Base-by-base conservation (phyloP, 2,888 invertebrate genomes). In the Pandemis cinnamomeana region DNA sequence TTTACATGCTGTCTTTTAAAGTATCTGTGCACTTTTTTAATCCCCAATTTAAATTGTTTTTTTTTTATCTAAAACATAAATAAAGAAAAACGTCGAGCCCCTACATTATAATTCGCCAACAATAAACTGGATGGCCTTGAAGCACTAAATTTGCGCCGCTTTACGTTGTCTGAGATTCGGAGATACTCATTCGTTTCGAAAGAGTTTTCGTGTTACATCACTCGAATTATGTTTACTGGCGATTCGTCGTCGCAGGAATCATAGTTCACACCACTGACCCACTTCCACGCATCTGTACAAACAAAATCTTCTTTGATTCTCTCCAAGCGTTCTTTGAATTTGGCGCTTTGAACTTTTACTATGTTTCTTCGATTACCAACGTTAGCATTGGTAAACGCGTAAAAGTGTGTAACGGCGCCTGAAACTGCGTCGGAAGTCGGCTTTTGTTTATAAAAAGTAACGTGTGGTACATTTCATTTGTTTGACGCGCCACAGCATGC, bases 181-280 rank as follows among this genome's bases (percentile, higher is more conserved):
- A 81, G 83, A 83, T 86, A 86, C 83, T 81, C 82, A 80, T 82
- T 82, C 81, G 84, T 92, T 91, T 90, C 89, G 89, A 87, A 91
- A 92, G 85, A 88, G 82, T 70, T 70, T 70, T 74, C 61, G 66
- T 67, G 71, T 74, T 74, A 74, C 74, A 67, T 81, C 86, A 83
- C 82, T 86, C 83, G 84, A 84, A 88, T 86, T 85, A 87, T 89
- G 86, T 88, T 87, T 88, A 86, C 86, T 82, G 86, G 85, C 86
- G 58, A 73, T 71, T 67, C 74, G 74, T 41, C 53, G 67, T 66
- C 66, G 64, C 64, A 60, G 74, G 67, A 74, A 71, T 71, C 83
- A 83, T 85, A 87, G 87, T 86, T 87, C 87, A 90, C 87, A 88
- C 90, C 83, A 88, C 90, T 93, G 93, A 92, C 94, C 93, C 82